These are phyloP conservation scores for Eulemur macaco DNA, from an alignment of 2,113 vertebrate genomes.

Conservation along the genomic window DNA sequence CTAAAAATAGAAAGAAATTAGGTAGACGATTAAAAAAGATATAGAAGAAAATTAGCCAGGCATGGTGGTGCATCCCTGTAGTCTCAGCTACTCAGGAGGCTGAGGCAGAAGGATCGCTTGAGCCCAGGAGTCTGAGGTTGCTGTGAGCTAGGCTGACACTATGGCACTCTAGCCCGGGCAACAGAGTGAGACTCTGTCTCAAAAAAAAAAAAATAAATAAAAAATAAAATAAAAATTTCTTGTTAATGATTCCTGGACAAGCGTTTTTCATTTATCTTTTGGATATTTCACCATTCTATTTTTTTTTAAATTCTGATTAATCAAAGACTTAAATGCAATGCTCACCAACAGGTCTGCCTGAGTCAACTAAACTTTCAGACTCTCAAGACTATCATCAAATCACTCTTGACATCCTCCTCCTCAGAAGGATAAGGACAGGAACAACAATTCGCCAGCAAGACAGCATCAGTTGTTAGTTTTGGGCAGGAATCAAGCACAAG, in stretches of 20 bases:
- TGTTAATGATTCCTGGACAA: not conserved
- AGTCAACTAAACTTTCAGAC: not conserved
- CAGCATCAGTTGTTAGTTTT: not conserved
- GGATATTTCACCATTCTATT: not conserved
- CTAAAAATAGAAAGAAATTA: too few species aligned
- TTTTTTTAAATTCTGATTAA: not conserved
- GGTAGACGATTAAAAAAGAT: too few species aligned
- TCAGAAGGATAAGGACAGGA: not conserved
- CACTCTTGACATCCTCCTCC: not conserved
- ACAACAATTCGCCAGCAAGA: not conserved
- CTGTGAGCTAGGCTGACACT: too few species aligned
- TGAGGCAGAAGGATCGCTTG: too few species aligned
- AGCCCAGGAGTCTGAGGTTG: too few species aligned
- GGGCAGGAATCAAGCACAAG: not conserved
- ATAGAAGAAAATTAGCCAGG: too few species aligned
- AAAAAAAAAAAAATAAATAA: too few species aligned
- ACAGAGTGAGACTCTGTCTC: too few species aligned
- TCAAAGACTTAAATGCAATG: not conserved
- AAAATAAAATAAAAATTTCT: not conserved
- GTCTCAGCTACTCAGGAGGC: too few species aligned
- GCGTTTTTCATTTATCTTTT: not conserved
- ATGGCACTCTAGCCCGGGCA: too few species aligned
- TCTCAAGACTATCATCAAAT: not conserved
- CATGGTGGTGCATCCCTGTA: too few species aligned
- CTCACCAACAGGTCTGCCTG: not conserved